phyloP scores from a whole-genome alignment of 2,797 vertebrate genomes.

The Hephaestus fuliginosus region DNA sequence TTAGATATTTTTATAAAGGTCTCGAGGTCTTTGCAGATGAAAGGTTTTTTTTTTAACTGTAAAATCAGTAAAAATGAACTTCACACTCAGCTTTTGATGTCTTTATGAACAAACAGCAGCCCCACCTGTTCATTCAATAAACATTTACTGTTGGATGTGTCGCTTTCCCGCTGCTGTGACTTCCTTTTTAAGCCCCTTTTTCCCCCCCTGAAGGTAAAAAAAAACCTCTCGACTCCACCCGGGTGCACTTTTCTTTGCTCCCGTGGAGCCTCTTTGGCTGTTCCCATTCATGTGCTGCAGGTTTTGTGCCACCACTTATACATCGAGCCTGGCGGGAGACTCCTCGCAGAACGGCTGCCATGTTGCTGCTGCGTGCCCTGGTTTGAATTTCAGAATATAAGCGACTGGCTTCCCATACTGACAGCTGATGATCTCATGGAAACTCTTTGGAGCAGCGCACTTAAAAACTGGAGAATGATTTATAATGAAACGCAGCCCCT shows the following conservation, averaged over 20 bases:
- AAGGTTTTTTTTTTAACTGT: background rate
- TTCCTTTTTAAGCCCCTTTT: constrained; percentile 3
- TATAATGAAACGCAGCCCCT: constrained; percentile 81
- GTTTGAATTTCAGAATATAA: constrained; percentile 80
- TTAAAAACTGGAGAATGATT: constrained; percentile 80
- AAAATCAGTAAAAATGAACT: background rate
- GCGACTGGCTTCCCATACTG: constrained; percentile 76
- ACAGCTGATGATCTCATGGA: constrained; percentile 87
- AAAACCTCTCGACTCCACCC: background rate
- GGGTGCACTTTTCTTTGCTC: background rate
- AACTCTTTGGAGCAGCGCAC: constrained; percentile 78
- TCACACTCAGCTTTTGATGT: background rate
- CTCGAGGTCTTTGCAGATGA: too few relatives aligned
- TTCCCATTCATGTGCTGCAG: constrained; percentile 13
- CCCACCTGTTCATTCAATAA: constrained; percentile 28
- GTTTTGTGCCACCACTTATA: constrained; percentile 11
- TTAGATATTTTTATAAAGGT: background rate
- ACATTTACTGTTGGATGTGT: constrained; percentile 19
- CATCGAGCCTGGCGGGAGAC: constrained; percentile 23
- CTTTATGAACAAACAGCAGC: constrained; percentile 17
- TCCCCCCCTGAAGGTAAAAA: background rate
- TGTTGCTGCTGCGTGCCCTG: constrained; percentile 67
- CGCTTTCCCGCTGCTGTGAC: constrained; percentile 33
- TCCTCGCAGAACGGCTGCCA: constrained; percentile 52
- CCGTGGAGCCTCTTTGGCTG: background rate